Conservation (phyloP, 2,113 vertebrate genomes). For the Lycaon pictus region DNA sequence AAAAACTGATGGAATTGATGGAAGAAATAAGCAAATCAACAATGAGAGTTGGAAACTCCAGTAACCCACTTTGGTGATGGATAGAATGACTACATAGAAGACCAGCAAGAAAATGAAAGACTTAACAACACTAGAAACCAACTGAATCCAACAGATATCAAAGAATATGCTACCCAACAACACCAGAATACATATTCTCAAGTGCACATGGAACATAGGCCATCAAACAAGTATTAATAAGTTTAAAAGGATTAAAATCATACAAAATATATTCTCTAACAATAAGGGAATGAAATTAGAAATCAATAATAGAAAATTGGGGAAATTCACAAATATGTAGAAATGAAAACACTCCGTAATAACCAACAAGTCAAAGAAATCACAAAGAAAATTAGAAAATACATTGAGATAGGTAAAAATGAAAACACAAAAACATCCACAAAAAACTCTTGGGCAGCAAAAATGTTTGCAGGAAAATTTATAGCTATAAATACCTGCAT, state of each 20-base stretch:
- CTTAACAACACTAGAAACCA: background rate
- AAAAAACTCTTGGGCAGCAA: background rate
- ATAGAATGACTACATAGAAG: background rate
- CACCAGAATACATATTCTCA: background rate
- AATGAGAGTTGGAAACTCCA: background rate
- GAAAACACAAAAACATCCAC: background rate
- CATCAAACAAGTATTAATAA: background rate
- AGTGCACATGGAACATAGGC: background rate
- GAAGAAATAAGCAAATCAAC: background rate
- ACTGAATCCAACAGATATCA: background rate
- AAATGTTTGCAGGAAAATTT: background rate
- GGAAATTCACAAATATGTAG: slow-evolving; percentile 3
- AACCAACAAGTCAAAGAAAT: background rate
- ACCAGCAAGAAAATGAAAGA: background rate
- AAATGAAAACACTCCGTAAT: background rate
- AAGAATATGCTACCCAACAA: background rate
- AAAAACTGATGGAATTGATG: background rate
- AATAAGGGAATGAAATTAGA: slow-evolving; percentile 27
- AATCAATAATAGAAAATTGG: background rate
- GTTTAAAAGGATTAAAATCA: slow-evolving; percentile 19
- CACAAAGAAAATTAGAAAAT: background rate
- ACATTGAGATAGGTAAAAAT: background rate
- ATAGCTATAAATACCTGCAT: background rate
- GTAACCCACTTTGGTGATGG: background rate
- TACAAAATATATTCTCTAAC: background rate